Evolutionary conservation across 1,140 invertebrate genomes (phyloP).

Genomic region (Bombus breviceps): DNA sequence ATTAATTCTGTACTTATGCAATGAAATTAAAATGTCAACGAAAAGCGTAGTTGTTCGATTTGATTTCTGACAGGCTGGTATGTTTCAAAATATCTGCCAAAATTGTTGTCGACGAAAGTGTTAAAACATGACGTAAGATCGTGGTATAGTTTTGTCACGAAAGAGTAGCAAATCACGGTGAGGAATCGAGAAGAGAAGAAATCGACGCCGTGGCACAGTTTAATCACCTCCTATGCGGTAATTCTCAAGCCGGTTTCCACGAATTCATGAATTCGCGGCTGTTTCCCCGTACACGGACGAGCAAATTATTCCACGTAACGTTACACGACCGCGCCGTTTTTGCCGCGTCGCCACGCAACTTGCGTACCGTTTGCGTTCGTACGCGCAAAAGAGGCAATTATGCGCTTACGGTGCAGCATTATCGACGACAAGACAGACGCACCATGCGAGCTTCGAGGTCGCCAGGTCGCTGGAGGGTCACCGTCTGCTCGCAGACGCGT

Average conservation of each 20-base stretch:
- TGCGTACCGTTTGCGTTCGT: conserved; percentile 29
- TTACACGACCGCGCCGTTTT: conserved; percentile 46
- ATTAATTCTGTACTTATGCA: no score
- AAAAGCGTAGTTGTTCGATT: no score
- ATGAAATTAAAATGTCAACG: no score
- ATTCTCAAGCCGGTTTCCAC: conserved; percentile 18
- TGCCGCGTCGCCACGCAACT: conserved; percentile 39
- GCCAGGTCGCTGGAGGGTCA: conserved; percentile 61
- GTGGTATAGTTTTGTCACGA: neutral
- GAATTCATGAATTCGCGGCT: conserved; percentile 40
- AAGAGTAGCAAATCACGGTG: neutral
- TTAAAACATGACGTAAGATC: neutral
- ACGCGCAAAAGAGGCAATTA: conserved; percentile 62
- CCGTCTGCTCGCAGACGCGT: conserved; percentile 28
- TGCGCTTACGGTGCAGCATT: conserved; percentile 60
- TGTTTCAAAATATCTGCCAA: neutral
- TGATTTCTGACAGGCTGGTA: neutral
- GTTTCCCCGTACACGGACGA: conserved; percentile 44
- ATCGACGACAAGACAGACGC: conserved; percentile 63
- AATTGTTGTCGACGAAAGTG: neutral
- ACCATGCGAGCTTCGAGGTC: conserved; percentile 51
- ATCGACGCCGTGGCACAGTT: neutral
- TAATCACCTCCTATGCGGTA: neutral
- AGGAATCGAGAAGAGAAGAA: neutral
- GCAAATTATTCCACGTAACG: conserved; percentile 62